Base-by-base conservation (phyloP, 1,140 invertebrate species). In the Euwallacea fornicatus region DNA sequence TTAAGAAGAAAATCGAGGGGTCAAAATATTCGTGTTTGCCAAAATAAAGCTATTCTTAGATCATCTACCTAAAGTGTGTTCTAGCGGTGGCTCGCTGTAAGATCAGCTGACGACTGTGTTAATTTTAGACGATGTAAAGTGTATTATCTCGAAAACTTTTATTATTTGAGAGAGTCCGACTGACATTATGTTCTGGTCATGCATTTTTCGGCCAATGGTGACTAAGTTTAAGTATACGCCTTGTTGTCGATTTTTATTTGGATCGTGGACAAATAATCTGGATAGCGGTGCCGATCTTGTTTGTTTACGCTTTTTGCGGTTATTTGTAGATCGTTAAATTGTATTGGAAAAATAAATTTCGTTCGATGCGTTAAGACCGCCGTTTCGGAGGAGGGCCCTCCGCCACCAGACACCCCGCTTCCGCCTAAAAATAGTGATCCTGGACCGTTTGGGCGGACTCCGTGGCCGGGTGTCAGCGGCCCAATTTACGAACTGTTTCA, bases 401-500 rank as follows among this genome's bases (percentile, higher is more conserved):
- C 9, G 7, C 2, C 46, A 50, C 4, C 21, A 33, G 1, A 4
- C 21, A 33, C 21, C 21, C 21, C 13, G 46, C 2, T 56, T 61
- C 42, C n/a, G 9, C 8, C 10, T 54, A 66, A 66, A 66, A 66
- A 58, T 66, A 66, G n/a, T 16, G 54, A 65, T 65, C 21, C 21
- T 4, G 21, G 21, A 4, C 21, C 21, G 11, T 69, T 69, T 69
- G 8, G 33, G 7, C 33, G 61, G 53, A 41, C 44, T 66, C 53
- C 13, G 2, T 11, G 2, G 15, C 13, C 21, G 43, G 41, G 44
- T 60, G 44, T 69, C 66, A 47, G 44, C 66, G 44, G 16, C 15
- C 47, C 43, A 61, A 61, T 69, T 69, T 69, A 69, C 60, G 66
- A 69, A 69, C 56, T 69, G 66, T 61, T 69, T 53, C 66, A 69